Percentiles rank a stretch among this genome's conserved stretches.
Evolutionary conservation across 2,888 invertebrate genomes (phyloP).

Genomic region (Germaria angustata): DNA sequence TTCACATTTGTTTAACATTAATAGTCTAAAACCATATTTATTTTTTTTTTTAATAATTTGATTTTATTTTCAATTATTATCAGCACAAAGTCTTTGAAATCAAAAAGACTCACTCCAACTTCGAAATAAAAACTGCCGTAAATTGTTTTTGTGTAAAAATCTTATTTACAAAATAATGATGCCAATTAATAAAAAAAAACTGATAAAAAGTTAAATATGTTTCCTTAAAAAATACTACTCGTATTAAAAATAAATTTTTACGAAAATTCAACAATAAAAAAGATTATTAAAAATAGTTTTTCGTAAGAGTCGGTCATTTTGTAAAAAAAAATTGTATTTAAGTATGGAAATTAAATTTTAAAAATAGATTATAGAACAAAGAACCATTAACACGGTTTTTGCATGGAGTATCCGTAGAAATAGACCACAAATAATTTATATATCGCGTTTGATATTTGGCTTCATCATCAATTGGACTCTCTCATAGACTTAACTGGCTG

Average conservation of each 20-base stretch:
- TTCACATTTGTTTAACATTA: too few species aligned
- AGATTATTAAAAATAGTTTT: not conserved
- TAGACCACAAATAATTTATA: too few species aligned
- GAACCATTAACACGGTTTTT: too few species aligned
- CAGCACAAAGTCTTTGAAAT: not conserved
- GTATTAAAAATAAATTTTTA: not conserved
- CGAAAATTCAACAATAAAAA: not conserved
- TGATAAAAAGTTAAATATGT: not conserved
- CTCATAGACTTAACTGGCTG: too few species aligned
- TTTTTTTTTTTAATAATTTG: too few species aligned
- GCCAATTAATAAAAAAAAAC: not conserved
- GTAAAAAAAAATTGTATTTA: too few species aligned
- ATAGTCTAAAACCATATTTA: too few species aligned
- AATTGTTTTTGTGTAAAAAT: not conserved
- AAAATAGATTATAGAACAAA: too few species aligned
- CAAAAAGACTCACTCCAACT: not conserved
- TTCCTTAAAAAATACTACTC: not conserved
- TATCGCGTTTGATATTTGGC: too few species aligned
- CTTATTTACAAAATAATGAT: not conserved
- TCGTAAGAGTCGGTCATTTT: not conserved
- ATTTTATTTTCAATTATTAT: not conserved
- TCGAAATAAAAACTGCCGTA: constrained; percentile 29
- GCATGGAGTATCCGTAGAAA: too few species aligned
- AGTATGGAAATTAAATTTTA: too few species aligned
- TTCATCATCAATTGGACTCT: too few species aligned